Conservation (phyloP, 64 coral and sea anemone species). For the Acropora yongei region DNA sequence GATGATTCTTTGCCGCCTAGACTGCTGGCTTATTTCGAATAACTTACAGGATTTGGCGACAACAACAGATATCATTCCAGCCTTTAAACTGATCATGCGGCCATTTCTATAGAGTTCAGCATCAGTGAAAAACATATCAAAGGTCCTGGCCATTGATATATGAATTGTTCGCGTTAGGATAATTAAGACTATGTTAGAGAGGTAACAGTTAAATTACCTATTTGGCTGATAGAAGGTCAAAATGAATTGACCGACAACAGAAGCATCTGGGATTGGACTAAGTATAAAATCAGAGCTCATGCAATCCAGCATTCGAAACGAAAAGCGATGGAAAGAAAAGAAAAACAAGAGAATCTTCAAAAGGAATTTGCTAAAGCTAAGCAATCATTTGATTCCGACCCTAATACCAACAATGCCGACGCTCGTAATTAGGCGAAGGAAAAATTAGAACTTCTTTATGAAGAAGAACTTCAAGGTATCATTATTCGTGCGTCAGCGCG, state of each 20-base stretch:
- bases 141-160: slow-evolving; percentile 30
- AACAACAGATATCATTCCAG: neutral
- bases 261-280: slow-evolving; percentile 38
- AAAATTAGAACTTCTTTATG: too few species aligned
- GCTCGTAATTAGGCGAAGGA: too few species aligned
- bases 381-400: too few species aligned
- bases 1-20: neutral
- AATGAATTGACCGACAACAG: slow-evolving; percentile 17
- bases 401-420: too few species aligned
- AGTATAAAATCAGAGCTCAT: too few species aligned
- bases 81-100: neutral
- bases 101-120: neutral
- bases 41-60: neutral
- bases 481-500: neutral
- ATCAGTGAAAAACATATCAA: slow-evolving; percentile 1
- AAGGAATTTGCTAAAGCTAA: too few species aligned
- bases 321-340: neutral
- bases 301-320: neutral
- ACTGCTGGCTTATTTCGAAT: slow-evolving; percentile 15
- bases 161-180: slow-evolving; percentile 24
- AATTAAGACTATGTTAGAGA: slow-evolving; percentile 21
- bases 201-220: neutral
- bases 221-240: slow-evolving; percentile 11
- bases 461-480: too few species aligned
- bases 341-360: neutral